Conservation (phyloP, 2,113 vertebrate genomes). For the Anguilla rostrata region DNA sequence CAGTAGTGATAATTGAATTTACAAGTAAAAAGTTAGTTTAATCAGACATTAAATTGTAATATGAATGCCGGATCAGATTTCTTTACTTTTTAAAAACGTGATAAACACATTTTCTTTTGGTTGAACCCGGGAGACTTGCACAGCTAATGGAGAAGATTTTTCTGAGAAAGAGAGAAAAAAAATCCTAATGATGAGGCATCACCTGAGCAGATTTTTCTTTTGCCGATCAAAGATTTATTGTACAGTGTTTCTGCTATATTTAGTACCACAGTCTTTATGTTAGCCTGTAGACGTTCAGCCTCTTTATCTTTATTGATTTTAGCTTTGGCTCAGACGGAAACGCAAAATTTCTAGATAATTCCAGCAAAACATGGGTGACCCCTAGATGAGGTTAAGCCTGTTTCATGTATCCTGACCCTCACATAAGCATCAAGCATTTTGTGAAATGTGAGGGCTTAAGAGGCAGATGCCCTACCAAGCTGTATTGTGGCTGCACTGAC, state of each 20-base stretch:
- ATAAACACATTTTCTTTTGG: not conserved
- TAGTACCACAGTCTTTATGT: not conserved
- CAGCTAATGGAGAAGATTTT: not conserved
- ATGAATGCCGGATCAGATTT: not conserved
- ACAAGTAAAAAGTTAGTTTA: not conserved
- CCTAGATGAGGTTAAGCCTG: not conserved
- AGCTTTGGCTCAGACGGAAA: not conserved
- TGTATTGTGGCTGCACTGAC: not conserved
- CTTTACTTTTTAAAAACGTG: not conserved
- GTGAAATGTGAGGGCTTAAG: not conserved
- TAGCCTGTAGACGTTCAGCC: not conserved
- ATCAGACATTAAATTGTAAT: not conserved
- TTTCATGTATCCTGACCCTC: not conserved
- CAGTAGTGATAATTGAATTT: not conserved
- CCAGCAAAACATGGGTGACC: not conserved
- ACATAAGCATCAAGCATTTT: not conserved
- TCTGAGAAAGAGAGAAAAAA: not conserved
- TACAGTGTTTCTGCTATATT: constrained; percentile 1
- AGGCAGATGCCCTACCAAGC: not conserved
- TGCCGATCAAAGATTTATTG: not conserved
- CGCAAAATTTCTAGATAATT: not conserved
- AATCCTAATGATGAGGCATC: not conserved
- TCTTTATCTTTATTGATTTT: constrained; percentile 11
- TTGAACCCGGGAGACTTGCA: not conserved
- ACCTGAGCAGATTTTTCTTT: not conserved